A percentile compares a stretch with the other conserved stretches of the same genome.
These are phyloP conservation scores for Plebejus anna DNA, from an alignment of 2,888 invertebrate species.

Conservation along the genomic window DNA sequence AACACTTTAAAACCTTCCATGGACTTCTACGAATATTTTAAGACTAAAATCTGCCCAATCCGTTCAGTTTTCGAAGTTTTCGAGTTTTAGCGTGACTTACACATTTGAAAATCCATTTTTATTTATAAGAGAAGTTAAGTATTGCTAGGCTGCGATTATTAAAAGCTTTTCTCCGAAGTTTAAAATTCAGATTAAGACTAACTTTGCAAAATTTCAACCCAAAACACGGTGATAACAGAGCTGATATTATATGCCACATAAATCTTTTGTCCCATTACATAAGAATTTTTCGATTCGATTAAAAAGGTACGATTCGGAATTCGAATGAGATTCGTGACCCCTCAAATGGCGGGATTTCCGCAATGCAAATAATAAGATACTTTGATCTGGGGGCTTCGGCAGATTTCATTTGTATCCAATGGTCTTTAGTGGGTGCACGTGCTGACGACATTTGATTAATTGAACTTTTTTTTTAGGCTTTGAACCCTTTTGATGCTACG, in stretches of 20 bases:
- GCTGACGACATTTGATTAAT: background rate
- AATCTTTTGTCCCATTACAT: background rate
- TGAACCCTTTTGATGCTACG: no score
- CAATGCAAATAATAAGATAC: background rate
- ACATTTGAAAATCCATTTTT: no score
- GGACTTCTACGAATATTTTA: no score
- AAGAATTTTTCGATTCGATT: constrained; percentile 14
- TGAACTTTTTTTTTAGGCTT: background rate
- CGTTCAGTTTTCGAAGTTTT: no score
- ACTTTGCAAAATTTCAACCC: background rate
- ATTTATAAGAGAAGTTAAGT: no score
- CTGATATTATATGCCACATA: background rate
- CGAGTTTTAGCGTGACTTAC: no score
- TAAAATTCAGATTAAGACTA: background rate
- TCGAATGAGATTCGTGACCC: background rate
- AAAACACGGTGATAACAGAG: background rate
- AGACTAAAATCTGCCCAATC: no score
- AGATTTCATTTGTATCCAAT: background rate
- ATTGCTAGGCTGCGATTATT: no score
- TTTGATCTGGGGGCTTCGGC: background rate
- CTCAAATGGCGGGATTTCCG: background rate
- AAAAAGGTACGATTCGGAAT: constrained; percentile 12
- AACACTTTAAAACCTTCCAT: no score
- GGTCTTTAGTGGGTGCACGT: background rate
- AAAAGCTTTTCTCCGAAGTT: no score